phyloP scores from a whole-genome alignment of 23 tunicate species.

The Phallusia fumigata region DNA sequence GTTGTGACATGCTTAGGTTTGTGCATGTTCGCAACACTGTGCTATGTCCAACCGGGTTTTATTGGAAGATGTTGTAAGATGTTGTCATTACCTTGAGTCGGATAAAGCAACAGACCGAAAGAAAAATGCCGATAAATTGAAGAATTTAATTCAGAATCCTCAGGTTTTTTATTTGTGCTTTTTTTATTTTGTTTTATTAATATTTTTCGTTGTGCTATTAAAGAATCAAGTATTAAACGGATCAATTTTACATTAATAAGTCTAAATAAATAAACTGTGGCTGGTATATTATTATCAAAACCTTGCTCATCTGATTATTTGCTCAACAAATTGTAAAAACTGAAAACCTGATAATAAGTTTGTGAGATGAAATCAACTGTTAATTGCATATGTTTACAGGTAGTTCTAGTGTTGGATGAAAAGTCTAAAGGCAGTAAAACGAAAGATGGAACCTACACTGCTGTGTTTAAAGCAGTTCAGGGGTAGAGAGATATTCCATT shows the following conservation, averaged over 20 bases:
- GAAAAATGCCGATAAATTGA: conserved; percentile 23
- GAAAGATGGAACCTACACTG: background rate
- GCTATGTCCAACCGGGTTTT: background rate
- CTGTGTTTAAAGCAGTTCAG: background rate
- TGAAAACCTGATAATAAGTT: too few relatives aligned
- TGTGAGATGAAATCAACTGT: too few relatives aligned
- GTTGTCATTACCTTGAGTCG: conserved; percentile 22
- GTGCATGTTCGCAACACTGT: background rate
- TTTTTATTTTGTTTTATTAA: too few relatives aligned
- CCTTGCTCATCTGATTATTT: too few relatives aligned
- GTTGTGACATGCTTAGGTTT: background rate
- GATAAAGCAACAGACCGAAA: conserved; percentile 31
- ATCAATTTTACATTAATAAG: too few relatives aligned
- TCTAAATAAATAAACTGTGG: too few relatives aligned
- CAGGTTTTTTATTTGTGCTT: background rate
- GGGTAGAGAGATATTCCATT: background rate
- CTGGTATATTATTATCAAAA: too few relatives aligned
- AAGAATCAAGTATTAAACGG: too few relatives aligned
- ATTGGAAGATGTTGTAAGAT: conserved; percentile 6
- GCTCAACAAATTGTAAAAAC: too few relatives aligned
- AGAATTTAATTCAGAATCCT: conserved; percentile 5
- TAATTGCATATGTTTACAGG: background rate
- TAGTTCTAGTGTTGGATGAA: background rate
- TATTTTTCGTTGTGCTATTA: too few relatives aligned
- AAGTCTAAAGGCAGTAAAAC: background rate